Evolutionary conservation across 2,888 invertebrate genomes (phyloP).

Genomic region (Craniophora ligustri): DNA sequence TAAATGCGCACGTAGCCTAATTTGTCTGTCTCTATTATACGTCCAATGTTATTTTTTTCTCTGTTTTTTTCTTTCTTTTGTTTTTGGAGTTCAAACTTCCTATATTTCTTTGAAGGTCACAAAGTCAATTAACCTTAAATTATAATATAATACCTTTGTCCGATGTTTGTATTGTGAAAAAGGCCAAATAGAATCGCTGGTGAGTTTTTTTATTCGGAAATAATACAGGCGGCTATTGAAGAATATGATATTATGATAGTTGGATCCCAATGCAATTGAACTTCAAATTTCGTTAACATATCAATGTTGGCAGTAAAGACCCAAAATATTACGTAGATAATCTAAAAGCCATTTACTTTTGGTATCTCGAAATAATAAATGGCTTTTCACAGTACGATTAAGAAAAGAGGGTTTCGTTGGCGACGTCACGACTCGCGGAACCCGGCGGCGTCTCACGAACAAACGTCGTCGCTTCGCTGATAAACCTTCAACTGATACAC

Average conservation of each 20-base stretch:
- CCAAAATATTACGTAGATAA: conserved; percentile 44
- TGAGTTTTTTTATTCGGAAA: neutral
- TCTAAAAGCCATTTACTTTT: conserved; percentile 42
- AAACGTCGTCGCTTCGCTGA: conserved; percentile 36
- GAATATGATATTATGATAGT: neutral
- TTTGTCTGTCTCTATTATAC: too few species aligned
- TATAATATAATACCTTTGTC: conserved; percentile 4
- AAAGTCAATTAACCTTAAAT: conserved; percentile 11
- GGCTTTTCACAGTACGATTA: conserved; percentile 46
- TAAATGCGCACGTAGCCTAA: too few species aligned
- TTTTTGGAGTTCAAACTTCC: conserved; percentile 1
- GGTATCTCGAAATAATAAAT: conserved; percentile 54
- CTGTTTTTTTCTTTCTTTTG: conserved; percentile 5
- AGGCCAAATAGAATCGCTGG: neutral
- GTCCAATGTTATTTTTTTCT: conserved; percentile 1
- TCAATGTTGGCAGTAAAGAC: conserved; percentile 15
- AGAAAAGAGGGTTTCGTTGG: conserved; percentile 50
- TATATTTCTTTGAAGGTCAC: conserved; percentile 4
- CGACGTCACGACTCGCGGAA: conserved; percentile 6
- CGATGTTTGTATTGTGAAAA: neutral
- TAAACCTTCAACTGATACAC: conserved; percentile 45
- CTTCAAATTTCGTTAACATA: conserved; percentile 16
- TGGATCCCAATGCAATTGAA: too few species aligned
- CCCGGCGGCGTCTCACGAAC: conserved; percentile 13
- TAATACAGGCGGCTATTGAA: neutral